A percentile compares a stretch with the other conserved stretches of the same genome.
These are phyloP conservation scores for Altica lythri DNA, from an alignment of 2,888 invertebrate species.

Conservation along the genomic window DNA sequence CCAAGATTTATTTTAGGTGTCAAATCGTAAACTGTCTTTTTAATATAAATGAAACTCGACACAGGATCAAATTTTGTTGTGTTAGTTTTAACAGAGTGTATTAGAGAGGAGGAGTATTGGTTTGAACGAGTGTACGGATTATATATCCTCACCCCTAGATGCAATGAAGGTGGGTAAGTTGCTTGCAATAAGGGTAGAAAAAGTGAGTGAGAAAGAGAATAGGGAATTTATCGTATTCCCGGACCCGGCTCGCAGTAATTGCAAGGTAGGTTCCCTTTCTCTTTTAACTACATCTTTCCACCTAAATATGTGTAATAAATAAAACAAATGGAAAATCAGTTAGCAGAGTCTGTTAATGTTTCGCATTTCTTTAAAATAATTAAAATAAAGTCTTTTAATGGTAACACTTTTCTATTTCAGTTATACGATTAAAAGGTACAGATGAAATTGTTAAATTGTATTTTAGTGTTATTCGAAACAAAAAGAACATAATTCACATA, in stretches of 20 bases:
- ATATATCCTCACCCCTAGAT: constrained; percentile 29
- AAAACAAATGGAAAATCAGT: constrained; percentile 28
- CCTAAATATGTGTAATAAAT: constrained; percentile 30
- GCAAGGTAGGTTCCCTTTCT: constrained; percentile 30
- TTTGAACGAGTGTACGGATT: constrained; percentile 25
- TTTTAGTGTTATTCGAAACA: no score
- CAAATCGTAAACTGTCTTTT: constrained; percentile 1
- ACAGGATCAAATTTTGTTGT: constrained; percentile 19
- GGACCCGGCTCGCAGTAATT: constrained; percentile 27
- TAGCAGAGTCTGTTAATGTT: constrained; percentile 23
- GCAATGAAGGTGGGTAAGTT: constrained; percentile 30
- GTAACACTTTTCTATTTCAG: no score
- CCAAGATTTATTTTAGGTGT: no score
- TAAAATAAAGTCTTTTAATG: no score
- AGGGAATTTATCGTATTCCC: constrained; percentile 32
- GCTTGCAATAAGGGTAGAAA: constrained; percentile 31
- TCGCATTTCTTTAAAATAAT: no score
- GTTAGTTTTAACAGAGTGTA: constrained; percentile 5
- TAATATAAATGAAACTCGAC: constrained; percentile 3
- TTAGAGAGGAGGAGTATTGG: constrained; percentile 14
- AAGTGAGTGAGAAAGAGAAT: constrained; percentile 28
- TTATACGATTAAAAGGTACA: no score
- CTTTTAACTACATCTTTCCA: constrained; percentile 26
- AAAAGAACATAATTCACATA: no score
- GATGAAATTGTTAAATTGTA: no score